phyloP scores from a whole-genome alignment of 2,797 vertebrate genomes.

The Melanotaenia parkinsoni region DNA sequence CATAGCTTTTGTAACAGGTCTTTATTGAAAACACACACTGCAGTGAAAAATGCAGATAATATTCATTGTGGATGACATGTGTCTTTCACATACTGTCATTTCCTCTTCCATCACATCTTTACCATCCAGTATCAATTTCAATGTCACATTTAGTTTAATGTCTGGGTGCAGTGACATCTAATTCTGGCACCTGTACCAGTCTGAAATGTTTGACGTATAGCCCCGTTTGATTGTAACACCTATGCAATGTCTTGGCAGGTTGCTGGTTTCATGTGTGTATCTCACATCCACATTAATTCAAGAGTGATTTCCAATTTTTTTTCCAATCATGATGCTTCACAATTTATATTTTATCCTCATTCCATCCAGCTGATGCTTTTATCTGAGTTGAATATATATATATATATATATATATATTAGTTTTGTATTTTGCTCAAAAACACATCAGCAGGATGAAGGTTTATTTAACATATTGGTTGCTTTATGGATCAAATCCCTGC shows the following conservation, averaged over 20 bases:
- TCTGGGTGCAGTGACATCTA: background rate
- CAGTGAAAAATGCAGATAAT: background rate
- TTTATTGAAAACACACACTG: background rate
- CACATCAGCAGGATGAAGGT: constrained; percentile 7
- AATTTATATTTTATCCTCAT: constrained; percentile 25
- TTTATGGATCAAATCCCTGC: constrained; percentile 18
- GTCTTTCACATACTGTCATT: background rate
- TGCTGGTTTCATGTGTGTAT: constrained; percentile 34
- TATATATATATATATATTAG: background rate
- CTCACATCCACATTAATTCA: constrained; percentile 30
- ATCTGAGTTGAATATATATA: background rate
- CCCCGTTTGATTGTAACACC: background rate
- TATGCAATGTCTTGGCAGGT: constrained; percentile 14
- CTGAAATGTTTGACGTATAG: background rate
- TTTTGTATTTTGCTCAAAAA: constrained; percentile 13
- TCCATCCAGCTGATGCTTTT: background rate
- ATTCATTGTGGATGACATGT: constrained; percentile 1
- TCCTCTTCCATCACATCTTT: background rate
- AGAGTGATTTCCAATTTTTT: constrained; percentile 43
- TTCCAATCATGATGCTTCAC: constrained; percentile 17
- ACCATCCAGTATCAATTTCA: constrained; percentile 1
- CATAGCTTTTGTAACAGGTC: background rate
- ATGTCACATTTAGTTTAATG: background rate
- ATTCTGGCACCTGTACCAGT: background rate
- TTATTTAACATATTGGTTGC: constrained; percentile 15